Base-by-base conservation (phyloP, 2,113 vertebrate genomes). In the Pogonocichla stellata region DNA sequence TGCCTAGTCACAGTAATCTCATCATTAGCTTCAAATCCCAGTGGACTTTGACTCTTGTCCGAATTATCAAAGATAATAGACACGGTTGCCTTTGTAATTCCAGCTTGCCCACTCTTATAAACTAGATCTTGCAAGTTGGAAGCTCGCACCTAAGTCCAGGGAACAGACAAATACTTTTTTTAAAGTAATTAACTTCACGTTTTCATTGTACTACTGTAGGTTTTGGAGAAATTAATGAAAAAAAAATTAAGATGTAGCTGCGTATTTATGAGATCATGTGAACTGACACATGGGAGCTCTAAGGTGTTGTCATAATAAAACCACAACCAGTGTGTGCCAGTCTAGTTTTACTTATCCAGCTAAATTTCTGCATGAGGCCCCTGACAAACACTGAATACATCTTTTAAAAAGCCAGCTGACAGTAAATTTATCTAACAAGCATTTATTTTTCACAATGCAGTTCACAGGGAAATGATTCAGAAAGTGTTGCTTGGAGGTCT, bases 31-130 rank as follows among this genome's bases (percentile, higher is more conserved):
- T 99, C 99, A 96, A 99, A 99, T 33, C 99, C 99, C 54, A 99
- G 94, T 10, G 99, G 99, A 89, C 99, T 99, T 85, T 96, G 97
- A 62, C 98, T 99, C 97, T 99, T 99, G 95, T 99, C 98, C 75
- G 97, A 97, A 98, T 99, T 99, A 97, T 99, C 99, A 97, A 99
- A 99, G 9, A 97, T 99, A 78, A 99, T 98, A 31, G 99, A 99
- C 64, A 99, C 99, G 0, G 98, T 98, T 31, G 99, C 99, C 96
- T 99, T 99, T 62, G 97, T 98, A 96, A 99, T 98, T 50, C 99
- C 99, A 92, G 99, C 99, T 87, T 99, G 99, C 5, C 99, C 99
- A 60, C 98, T 99, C 97, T 99, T 99, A 93, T 99, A 99, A 83
- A 99, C 98, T 70, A 99, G 93, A 85, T 99, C 99, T 86, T 99